Conservation (phyloP, 2,888 invertebrate species). For the Lepidocyrtinus sp. region DNA sequence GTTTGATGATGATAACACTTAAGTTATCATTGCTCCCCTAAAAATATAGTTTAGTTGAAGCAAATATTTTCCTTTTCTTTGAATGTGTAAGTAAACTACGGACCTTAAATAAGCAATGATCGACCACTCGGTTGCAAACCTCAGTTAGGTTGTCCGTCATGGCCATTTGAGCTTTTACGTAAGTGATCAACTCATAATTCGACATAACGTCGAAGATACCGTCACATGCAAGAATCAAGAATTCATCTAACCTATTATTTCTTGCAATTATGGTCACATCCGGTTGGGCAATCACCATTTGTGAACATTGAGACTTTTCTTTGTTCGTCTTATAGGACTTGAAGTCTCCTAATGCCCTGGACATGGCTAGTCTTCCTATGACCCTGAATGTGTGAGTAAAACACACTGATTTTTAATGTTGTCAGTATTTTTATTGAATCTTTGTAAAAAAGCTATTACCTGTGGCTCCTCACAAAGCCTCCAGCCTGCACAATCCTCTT, state of each 20-base stretch:
- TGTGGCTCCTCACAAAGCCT: constrained; percentile 9
- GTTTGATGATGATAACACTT: constrained; percentile 25
- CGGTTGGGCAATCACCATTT: constrained; percentile 45
- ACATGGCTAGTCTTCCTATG: constrained; percentile 32
- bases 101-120: constrained; percentile 33
- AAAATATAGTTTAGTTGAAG: too few relatives aligned
- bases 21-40: constrained; percentile 45
- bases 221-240: constrained; percentile 45
- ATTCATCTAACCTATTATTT: constrained; percentile 14
- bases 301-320: constrained; percentile 15
- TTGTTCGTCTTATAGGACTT: constrained; percentile 20
- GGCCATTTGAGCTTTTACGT: constrained; percentile 26
- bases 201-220: constrained; percentile 48
- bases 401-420: too few relatives aligned
- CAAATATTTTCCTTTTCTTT: too few relatives aligned
- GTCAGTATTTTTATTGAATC: neutral
- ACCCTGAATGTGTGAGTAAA: too few relatives aligned
- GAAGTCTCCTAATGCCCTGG: constrained; percentile 47
- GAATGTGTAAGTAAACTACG: too few relatives aligned
- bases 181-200: constrained; percentile 29
- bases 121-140: constrained; percentile 32
- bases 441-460: constrained; percentile 13
- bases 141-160: constrained; percentile 19
- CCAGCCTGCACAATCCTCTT: constrained; percentile 40
- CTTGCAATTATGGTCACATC: constrained; percentile 42